phyloP scores from a whole-genome alignment of 2,888 invertebrate species.

The Himalopsyche tibetana region DNA sequence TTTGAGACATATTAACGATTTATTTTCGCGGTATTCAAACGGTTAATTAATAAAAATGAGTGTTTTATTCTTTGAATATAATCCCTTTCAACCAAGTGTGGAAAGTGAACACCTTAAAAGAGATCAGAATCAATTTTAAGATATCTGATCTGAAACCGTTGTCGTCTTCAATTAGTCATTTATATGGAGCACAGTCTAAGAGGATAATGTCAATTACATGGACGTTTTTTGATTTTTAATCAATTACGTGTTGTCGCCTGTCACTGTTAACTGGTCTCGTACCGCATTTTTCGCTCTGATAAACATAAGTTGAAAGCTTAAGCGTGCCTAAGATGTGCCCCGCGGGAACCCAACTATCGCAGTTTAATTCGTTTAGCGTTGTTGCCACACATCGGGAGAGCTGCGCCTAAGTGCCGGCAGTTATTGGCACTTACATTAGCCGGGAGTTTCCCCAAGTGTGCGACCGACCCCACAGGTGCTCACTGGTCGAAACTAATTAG shows the following conservation, averaged over 20 bases:
- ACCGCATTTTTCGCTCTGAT: not conserved
- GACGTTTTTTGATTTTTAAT: too few relatives aligned
- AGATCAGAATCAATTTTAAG: too few relatives aligned
- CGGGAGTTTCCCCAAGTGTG: slow-evolving; percentile 27
- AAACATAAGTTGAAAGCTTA: not conserved
- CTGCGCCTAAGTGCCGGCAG: slow-evolving; percentile 49
- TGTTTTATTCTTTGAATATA: too few relatives aligned
- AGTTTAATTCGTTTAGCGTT: slow-evolving; percentile 60
- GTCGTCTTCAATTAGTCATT: too few relatives aligned
- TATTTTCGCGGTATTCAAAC: too few relatives aligned
- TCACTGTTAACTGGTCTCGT: not conserved
- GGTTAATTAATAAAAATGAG: too few relatives aligned
- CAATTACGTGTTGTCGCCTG: not conserved
- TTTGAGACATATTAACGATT: too few relatives aligned
- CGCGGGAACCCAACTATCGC: slow-evolving; percentile 42
- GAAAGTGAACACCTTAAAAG: too few relatives aligned
- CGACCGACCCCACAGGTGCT: not conserved
- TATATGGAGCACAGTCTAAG: too few relatives aligned
- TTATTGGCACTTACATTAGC: slow-evolving; percentile 56
- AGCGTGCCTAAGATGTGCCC: slow-evolving; percentile 10
- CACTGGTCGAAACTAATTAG: slow-evolving; percentile 11
- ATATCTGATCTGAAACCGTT: too few relatives aligned
- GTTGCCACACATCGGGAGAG: slow-evolving; percentile 56
- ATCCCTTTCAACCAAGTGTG: too few relatives aligned
- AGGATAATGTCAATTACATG: too few relatives aligned